Conservation (phyloP, 2,888 invertebrate species). For the Globia sparganii region DNA sequence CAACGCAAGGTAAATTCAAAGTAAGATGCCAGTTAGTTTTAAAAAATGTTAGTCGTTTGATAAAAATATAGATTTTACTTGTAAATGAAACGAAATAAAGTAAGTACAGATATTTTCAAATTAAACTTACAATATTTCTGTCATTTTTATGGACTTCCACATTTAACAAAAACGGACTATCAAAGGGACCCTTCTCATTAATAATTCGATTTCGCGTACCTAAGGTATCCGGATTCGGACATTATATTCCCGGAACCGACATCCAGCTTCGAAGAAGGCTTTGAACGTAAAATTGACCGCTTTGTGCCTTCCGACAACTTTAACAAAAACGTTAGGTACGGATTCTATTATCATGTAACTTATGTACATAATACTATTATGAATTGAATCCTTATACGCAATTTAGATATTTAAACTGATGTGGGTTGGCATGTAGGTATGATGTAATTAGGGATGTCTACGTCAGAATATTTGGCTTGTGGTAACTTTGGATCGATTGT, state of each 20-base stretch:
- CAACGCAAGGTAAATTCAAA: not conserved
- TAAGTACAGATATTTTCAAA: not conserved
- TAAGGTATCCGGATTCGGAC: constrained; percentile 36
- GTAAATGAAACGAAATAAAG: not conserved
- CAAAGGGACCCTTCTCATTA: constrained; percentile 52
- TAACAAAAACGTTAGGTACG: constrained; percentile 41
- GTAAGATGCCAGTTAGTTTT: not conserved
- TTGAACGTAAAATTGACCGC: constrained; percentile 27
- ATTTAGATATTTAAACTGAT: constrained; percentile 39
- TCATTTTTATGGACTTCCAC: constrained; percentile 10
- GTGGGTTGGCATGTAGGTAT: constrained; percentile 39
- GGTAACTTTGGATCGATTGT: constrained; percentile 14
- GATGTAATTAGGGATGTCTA: constrained; percentile 30
- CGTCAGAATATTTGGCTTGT: constrained; percentile 2
- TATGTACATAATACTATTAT: constrained; percentile 29
- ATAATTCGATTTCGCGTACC: constrained; percentile 45
- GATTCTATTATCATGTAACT: constrained; percentile 47
- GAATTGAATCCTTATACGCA: constrained; percentile 30
- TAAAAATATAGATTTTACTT: not conserved
- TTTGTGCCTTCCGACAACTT: constrained; percentile 35
- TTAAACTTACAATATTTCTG: not conserved
- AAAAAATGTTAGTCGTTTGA: too few species aligned
- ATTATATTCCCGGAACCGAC: constrained; percentile 39
- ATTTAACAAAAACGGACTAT: constrained; percentile 33
- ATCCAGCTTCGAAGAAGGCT: constrained; percentile 37